Evolutionary conservation across 1,140 invertebrate genomes (phyloP), one percentile per base, ranked within the genome.

Genomic region (Ridgeia piscesae): DNA sequence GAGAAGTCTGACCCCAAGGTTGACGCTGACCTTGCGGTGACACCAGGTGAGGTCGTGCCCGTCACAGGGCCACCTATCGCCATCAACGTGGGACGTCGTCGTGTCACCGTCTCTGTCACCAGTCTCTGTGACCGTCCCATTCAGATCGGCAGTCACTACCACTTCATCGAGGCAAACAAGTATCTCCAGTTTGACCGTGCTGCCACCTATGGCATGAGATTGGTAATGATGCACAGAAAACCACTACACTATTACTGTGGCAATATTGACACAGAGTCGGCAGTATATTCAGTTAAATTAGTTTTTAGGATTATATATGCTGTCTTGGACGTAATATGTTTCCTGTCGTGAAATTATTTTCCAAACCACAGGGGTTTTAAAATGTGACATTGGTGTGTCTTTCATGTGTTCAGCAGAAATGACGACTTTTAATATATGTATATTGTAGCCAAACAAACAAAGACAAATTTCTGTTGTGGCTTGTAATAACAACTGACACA

Each of bases 91-190:
- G 93, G 93, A 9, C 92, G 94, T 0, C 89, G 91, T 33, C 92
- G 77, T 33, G 42, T 92, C 17, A 35, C 93, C 33, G 34, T 95
- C 21, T 89, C 58, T 48, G 94, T 95, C 0, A 93, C 93, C 33
- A 95, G 94, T 92, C 14, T 93, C 9, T 94, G 94, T 35, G 94
- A 94, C 92, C 92, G 94, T 91, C 93, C 93, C 2, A 94, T 94
- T 14, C 93, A 95, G 94, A 93, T 96, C 91, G 96, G 96, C 35
- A 96, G 95, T 93, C 96, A 96, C 93, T 96, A 95, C 91, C 95
- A 96, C 92, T 96, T 96, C 88, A 94, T 96, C 33, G 96, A 96
- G 94, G 94, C 94, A 4, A 96, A 96, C 92, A 95, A 95, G 91
- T 91, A 93, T 35, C 92, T 96, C 27, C 93, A 93, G 21, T 96